A percentile compares a stretch with the other conserved stretches of the same genome.
Conservation (phyloP, 2,113 vertebrate species). For the Silurus asotus region DNA sequence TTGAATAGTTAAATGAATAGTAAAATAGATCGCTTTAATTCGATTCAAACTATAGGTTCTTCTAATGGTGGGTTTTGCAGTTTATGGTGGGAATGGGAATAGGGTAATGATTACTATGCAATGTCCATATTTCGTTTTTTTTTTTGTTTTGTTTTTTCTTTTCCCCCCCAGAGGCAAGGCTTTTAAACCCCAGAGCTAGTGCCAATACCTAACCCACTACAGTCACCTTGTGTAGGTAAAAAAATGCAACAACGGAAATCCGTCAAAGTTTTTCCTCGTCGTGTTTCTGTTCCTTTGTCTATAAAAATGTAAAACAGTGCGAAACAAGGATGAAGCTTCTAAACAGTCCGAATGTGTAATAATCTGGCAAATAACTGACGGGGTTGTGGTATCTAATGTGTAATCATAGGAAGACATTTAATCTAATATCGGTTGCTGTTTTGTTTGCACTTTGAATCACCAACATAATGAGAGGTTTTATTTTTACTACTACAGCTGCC, state of each 20-base stretch:
- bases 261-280: not conserved
- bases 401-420: not conserved
- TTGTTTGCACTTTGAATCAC: conserved; percentile 48
- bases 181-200: conserved; percentile 28
- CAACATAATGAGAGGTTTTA: conserved; percentile 36
- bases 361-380: conserved; percentile 16
- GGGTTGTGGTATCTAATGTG: not conserved
- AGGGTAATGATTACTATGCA: conserved; percentile 52
- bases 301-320: not conserved
- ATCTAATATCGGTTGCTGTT: conserved; percentile 30
- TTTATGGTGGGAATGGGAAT: conserved; percentile 10
- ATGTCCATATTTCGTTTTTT: conserved; percentile 28
- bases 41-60: not conserved
- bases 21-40: conserved; percentile 25
- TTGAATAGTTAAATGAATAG: conserved; percentile 16
- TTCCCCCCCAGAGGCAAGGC: not conserved
- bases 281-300: not conserved
- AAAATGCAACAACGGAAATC: not conserved
- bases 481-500: conserved; percentile 34
- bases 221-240: conserved; percentile 15
- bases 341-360: conserved; percentile 30
- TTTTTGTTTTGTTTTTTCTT: not conserved
- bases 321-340: not conserved
- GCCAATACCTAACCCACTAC: conserved; percentile 3
- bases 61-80: conserved; percentile 11